Percentiles rank a stretch among this genome's conserved stretches.
phyloP scores from a whole-genome alignment of 1,140 invertebrate species.

The Cyphomyrmex costatus region DNA sequence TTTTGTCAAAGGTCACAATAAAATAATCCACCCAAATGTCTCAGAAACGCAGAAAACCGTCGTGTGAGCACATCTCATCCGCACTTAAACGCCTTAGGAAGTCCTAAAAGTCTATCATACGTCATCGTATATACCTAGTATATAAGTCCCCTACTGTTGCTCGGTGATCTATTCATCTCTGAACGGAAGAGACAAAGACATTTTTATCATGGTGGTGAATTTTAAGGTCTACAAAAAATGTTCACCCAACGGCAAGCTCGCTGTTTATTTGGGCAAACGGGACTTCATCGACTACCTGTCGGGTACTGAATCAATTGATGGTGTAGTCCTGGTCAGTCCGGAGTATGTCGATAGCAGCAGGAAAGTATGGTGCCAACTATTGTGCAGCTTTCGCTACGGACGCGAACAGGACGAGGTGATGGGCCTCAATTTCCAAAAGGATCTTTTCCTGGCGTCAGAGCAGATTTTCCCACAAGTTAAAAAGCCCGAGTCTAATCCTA shows the following conservation, averaged over 20 bases:
- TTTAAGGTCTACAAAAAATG: conserved; percentile 98
- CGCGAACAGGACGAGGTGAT: conserved; percentile 99
- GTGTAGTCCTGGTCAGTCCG: conserved; percentile 96
- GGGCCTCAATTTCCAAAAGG: conserved; percentile 99
- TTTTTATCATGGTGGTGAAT: conserved; percentile 92
- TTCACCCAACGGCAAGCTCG: conserved; percentile 97
- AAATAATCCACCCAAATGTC: conserved; percentile 33
- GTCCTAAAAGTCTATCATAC: conserved; percentile 52
- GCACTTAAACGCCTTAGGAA: conserved; percentile 79
- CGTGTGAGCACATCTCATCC: conserved; percentile 56
- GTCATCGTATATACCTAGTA: conserved; percentile 54
- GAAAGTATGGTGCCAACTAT: conserved; percentile 96
- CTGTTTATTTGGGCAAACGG: conserved; percentile 97
- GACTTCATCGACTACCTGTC: conserved; percentile 98
- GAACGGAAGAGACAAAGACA: neutral
- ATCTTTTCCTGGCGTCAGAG: conserved; percentile 95
- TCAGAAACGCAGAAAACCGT: conserved; percentile 39
- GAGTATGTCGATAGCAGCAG: conserved; percentile 94
- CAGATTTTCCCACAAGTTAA: conserved; percentile 94
- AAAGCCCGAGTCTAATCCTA: conserved; percentile 87
- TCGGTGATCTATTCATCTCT: conserved; percentile 39
- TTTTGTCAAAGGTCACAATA: too few species aligned
- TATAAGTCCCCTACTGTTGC: conserved; percentile 55
- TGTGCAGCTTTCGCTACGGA: conserved; percentile 99
- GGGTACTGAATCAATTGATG: conserved; percentile 97